Evolutionary conservation across 92 coral and sea anemone species (phyloP).

Genomic region (Umimayanthus chanpuru): DNA sequence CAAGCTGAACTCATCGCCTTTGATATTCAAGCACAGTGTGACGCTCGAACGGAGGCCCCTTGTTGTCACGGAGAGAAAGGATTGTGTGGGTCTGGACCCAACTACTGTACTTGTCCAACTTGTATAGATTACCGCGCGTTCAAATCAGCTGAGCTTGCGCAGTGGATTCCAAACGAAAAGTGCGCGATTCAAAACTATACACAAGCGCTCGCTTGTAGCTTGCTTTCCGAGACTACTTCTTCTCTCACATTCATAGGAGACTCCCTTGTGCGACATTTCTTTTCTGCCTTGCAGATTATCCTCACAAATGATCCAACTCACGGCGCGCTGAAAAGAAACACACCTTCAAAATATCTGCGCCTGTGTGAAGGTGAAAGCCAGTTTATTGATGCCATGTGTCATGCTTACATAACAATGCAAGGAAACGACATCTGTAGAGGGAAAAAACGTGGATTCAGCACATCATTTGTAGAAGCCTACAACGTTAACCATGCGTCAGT

Average conservation of each 20-base stretch:
- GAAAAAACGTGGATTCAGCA: conserved; percentile 45
- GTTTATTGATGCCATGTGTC: conserved; percentile 86
- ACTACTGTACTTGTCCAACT: conserved; percentile 65
- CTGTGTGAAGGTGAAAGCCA: conserved; percentile 80
- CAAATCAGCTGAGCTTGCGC: conserved; percentile 84
- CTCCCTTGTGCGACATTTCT: conserved; percentile 82
- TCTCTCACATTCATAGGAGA: conserved; percentile 81
- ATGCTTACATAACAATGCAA: conserved; percentile 72
- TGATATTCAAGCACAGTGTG: conserved; percentile 82
- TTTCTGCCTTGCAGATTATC: conserved; percentile 70
- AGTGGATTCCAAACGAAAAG: conserved; percentile 64
- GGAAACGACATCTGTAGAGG: conserved; percentile 75
- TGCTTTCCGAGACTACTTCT: conserved; percentile 52
- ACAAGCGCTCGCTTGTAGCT: conserved; percentile 69
- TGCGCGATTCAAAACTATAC: conserved; percentile 75
- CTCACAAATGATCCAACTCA: conserved; percentile 69
- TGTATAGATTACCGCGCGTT: conserved; percentile 71
- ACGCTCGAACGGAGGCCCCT: conserved; percentile 62
- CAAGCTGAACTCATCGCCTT: conserved; percentile 54
- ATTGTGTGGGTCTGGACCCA: conserved; percentile 76
- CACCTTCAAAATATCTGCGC: conserved; percentile 47
- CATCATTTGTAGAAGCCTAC: conserved; percentile 77
- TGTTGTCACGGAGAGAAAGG: conserved; percentile 82
- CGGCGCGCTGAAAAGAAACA: conserved; percentile 69
- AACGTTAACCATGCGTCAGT: conserved; percentile 59